Conservation (phyloP, 2,797 vertebrate species). For the Amniataba percoides region DNA sequence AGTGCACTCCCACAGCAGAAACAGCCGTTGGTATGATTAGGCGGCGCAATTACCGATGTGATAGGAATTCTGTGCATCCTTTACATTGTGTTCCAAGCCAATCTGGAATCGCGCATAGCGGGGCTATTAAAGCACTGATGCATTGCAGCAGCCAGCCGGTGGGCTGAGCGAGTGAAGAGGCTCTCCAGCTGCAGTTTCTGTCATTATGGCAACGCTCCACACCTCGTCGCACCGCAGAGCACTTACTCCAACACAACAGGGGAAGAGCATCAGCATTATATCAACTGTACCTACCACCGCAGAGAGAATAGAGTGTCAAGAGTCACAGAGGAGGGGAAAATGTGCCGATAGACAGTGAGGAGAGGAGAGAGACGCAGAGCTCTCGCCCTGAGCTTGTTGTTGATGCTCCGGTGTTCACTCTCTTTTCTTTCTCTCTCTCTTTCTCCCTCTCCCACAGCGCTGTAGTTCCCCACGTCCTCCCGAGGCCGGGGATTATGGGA, state of each 20-base stretch:
- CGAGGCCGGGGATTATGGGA: conserved; percentile 71
- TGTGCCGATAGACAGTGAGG: conserved; percentile 58
- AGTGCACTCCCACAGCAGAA: conserved; percentile 24
- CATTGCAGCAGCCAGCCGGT: conserved; percentile 72
- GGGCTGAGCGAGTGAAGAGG: conserved; percentile 68
- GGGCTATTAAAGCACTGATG: conserved; percentile 72
- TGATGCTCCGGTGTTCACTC: conserved; percentile 49
- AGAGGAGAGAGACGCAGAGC: conserved; percentile 49
- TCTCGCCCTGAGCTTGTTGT: conserved; percentile 66
- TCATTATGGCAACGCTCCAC: conserved; percentile 73
- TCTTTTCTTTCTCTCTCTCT: conserved; percentile 18
- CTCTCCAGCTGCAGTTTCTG: conserved; percentile 74
- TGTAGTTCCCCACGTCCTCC: conserved; percentile 57
- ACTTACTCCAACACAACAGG: conserved; percentile 75
- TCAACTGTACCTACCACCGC: conserved; percentile 63
- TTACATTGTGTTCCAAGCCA: conserved; percentile 57
- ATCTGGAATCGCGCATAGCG: conserved; percentile 44
- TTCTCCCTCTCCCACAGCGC: conserved; percentile 36
- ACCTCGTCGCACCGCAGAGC: conserved; percentile 71
- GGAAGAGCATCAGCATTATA: conserved; percentile 69
- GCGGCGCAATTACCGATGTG: conserved; percentile 39
- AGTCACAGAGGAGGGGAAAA: conserved; percentile 67
- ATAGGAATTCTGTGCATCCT: conserved; percentile 42
- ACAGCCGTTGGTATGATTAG: conserved; percentile 47
- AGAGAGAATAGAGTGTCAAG: conserved; percentile 69